These are phyloP conservation scores for Lapara coniferarum DNA, from an alignment of 2,888 invertebrate species.

Conservation along the genomic window DNA sequence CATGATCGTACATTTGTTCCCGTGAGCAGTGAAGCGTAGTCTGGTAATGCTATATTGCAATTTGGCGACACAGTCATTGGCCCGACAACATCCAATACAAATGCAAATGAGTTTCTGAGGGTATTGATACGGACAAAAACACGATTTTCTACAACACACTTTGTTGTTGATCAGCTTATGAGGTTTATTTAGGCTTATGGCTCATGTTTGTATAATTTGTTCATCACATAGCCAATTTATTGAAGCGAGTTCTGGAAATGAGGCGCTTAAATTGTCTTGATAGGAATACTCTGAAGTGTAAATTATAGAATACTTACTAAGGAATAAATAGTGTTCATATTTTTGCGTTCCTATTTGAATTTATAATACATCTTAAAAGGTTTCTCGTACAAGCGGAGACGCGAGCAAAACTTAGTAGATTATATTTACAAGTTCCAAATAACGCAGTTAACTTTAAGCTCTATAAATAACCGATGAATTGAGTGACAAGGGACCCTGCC, in stretches of 20 bases:
- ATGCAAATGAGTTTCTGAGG: conserved; percentile 19
- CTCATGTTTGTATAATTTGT: too few relatives aligned
- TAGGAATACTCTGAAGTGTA: too few relatives aligned
- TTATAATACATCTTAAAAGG: too few relatives aligned
- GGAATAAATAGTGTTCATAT: too few relatives aligned
- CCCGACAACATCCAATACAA: conserved; percentile 9
- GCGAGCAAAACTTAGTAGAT: not conserved
- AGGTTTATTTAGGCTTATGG: too few relatives aligned
- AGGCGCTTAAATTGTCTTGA: too few relatives aligned
- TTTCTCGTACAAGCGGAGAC: too few relatives aligned
- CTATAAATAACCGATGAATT: not conserved
- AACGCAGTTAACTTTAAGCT: not conserved
- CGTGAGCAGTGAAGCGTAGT: not conserved
- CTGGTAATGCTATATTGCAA: conserved; percentile 7
- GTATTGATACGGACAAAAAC: conserved; percentile 4
- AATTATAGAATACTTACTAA: too few relatives aligned
- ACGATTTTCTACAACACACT: not conserved
- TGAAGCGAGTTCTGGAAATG: too few relatives aligned
- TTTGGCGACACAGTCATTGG: not conserved
- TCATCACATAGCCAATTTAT: too few relatives aligned
- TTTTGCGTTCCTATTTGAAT: too few relatives aligned
- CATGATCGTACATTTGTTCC: not conserved
- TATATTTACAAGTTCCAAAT: not conserved
- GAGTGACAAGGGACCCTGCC: not conserved
- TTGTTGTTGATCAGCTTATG: too few relatives aligned